These are phyloP conservation scores for Prenolepis imparis DNA, from an alignment of 2,888 invertebrate genomes.

Conservation along the genomic window DNA sequence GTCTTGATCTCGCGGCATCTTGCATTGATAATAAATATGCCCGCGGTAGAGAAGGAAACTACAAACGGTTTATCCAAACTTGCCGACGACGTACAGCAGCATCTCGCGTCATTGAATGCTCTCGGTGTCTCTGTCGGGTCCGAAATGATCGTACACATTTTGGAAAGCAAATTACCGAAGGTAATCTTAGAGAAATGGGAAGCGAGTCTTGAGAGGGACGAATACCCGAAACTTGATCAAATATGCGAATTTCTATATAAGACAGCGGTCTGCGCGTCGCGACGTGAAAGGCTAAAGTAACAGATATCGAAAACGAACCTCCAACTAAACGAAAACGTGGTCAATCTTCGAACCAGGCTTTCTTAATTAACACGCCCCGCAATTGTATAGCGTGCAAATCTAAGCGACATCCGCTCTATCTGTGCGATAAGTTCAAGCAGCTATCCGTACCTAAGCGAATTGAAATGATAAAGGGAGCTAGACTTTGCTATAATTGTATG, in stretches of 20 bases:
- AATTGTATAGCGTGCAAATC: too few species aligned
- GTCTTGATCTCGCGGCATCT: too few species aligned
- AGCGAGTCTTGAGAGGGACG: constrained; percentile 26
- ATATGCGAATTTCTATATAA: constrained; percentile 55
- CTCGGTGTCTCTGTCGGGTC: constrained; percentile 59
- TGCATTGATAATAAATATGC: too few species aligned
- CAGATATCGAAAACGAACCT: neutral
- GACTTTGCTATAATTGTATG: constrained; percentile 65
- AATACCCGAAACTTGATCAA: constrained; percentile 55
- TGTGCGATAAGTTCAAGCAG: neutral
- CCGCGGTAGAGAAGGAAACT: too few species aligned
- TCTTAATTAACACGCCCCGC: neutral
- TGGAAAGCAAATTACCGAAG: constrained; percentile 67
- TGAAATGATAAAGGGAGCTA: constrained; percentile 12
- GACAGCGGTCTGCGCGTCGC: constrained; percentile 20
- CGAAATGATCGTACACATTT: constrained; percentile 63
- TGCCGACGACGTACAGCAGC: constrained; percentile 62
- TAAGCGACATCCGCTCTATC: too few species aligned
- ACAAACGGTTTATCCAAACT: constrained; percentile 25
- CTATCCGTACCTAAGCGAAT: neutral
- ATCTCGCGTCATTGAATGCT: constrained; percentile 58
- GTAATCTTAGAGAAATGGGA: constrained; percentile 63
- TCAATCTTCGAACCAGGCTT: neutral
- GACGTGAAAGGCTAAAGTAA: neutral
- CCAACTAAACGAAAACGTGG: neutral